A percentile compares a stretch with the other conserved stretches of the same genome.
Conservation (phyloP, 1,140 invertebrate species). For the Brachystomella parvula region DNA sequence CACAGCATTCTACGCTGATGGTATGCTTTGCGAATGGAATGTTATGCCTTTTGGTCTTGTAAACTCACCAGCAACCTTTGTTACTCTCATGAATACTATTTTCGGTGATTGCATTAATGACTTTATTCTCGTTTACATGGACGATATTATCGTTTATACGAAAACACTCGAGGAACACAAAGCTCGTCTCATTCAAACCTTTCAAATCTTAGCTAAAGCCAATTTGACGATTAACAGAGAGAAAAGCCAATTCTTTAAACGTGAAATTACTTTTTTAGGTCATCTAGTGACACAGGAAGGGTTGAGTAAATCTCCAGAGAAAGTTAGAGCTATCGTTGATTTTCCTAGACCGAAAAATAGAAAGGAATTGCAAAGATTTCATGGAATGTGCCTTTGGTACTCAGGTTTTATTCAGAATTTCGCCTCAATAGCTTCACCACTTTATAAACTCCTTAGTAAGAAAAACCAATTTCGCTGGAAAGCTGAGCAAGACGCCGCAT, state of each 20-base stretch:
- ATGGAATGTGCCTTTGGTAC: constrained; percentile 39
- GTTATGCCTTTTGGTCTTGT: constrained; percentile 43
- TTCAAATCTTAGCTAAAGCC: constrained; percentile 40
- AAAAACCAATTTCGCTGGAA: constrained; percentile 16
- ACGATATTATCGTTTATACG: constrained; percentile 46
- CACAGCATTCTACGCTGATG: constrained; percentile 43
- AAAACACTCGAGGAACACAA: constrained; percentile 44
- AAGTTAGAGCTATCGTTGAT: constrained; percentile 39
- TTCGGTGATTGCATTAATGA: constrained; percentile 35
- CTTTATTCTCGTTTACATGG: constrained; percentile 42
- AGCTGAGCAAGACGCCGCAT: constrained; percentile 26
- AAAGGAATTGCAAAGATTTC: constrained; percentile 38
- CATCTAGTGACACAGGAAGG: constrained; percentile 40
- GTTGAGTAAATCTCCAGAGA: constrained; percentile 40
- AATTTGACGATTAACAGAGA: constrained; percentile 45
- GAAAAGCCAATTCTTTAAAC: constrained; percentile 44
- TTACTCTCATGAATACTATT: constrained; percentile 41
- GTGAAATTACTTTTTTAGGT: constrained; percentile 43
- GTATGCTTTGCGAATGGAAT: constrained; percentile 39
- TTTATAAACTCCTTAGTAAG: constrained; percentile 29
- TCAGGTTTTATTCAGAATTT: constrained; percentile 35
- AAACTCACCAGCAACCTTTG: constrained; percentile 41
- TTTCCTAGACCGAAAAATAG: constrained; percentile 23
- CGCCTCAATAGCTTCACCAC: constrained; percentile 25
- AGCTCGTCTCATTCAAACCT: constrained; percentile 40